These are phyloP conservation scores for Pegoplata infirma DNA, from an alignment of 2,888 invertebrate species.

Conservation along the genomic window DNA sequence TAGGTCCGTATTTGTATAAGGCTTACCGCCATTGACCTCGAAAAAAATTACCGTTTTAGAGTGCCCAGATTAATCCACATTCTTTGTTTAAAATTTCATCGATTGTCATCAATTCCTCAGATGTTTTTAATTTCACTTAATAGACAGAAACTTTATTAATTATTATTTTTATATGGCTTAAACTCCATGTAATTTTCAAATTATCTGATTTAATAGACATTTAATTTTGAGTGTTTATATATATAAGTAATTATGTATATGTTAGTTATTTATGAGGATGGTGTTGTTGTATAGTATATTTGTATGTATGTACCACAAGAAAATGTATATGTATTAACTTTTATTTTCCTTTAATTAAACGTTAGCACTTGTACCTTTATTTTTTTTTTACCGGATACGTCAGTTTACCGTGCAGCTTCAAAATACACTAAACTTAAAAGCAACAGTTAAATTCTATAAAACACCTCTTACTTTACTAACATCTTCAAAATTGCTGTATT, in stretches of 20 bases:
- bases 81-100: too few species aligned
- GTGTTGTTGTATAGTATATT: neutral
- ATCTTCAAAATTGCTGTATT: neutral
- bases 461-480: constrained; percentile 26
- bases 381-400: constrained; percentile 55
- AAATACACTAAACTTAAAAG: constrained; percentile 53
- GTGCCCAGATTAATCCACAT: too few species aligned
- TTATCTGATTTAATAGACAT: too few species aligned
- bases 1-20: too few species aligned
- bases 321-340: neutral
- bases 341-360: neutral
- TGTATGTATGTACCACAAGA: neutral
- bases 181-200: too few species aligned
- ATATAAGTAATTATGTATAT: neutral
- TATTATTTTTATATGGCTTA: too few species aligned
- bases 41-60: too few species aligned
- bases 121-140: too few species aligned
- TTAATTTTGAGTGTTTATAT: neutral
- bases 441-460: constrained; percentile 54
- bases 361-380: constrained; percentile 1
- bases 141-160: too few species aligned
- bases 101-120: too few species aligned
- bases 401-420: constrained; percentile 50
- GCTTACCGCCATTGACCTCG: too few species aligned
- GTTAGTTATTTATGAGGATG: neutral